Conservation (phyloP, 2,888 invertebrate genomes). For the Lithophane leautieri region DNA sequence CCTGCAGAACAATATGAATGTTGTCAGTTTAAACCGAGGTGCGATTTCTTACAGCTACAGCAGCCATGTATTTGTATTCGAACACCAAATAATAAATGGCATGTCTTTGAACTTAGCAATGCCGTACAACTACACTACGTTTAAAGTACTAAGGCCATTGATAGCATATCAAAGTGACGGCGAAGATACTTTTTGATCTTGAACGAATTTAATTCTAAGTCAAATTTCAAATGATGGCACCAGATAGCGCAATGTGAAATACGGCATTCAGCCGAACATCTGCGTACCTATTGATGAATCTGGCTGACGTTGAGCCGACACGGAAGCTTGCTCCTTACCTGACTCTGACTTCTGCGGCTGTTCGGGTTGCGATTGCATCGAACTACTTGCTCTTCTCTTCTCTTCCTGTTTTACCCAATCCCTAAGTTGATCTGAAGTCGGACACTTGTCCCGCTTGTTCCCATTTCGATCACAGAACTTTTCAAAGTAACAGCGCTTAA, state of each 20-base stretch:
- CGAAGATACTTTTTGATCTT: not conserved
- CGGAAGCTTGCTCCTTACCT: not conserved
- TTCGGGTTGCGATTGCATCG: not conserved
- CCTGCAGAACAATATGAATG: conserved; percentile 18
- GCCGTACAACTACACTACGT: no score
- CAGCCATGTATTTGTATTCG: not conserved
- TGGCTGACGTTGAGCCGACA: not conserved
- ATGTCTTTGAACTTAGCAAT: not conserved
- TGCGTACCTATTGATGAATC: not conserved
- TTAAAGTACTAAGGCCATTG: not conserved
- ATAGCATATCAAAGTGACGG: not conserved
- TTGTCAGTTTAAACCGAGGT: not conserved
- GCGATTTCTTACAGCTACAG: not conserved
- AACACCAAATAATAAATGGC: not conserved
- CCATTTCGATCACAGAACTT: not conserved
- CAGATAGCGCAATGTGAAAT: not conserved
- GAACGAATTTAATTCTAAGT: not conserved
- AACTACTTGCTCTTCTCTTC: not conserved
- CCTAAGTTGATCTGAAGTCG: not conserved
- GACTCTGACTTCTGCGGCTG: not conserved
- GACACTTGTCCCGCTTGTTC: not conserved
- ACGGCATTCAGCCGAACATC: not conserved
- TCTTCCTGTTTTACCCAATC: conserved; percentile 20
- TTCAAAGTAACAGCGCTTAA: not conserved
- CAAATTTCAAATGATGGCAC: not conserved